These are phyloP conservation scores for Perognathus longimembris DNA, from an alignment of 2,113 vertebrate species.

Conservation along the genomic window DNA sequence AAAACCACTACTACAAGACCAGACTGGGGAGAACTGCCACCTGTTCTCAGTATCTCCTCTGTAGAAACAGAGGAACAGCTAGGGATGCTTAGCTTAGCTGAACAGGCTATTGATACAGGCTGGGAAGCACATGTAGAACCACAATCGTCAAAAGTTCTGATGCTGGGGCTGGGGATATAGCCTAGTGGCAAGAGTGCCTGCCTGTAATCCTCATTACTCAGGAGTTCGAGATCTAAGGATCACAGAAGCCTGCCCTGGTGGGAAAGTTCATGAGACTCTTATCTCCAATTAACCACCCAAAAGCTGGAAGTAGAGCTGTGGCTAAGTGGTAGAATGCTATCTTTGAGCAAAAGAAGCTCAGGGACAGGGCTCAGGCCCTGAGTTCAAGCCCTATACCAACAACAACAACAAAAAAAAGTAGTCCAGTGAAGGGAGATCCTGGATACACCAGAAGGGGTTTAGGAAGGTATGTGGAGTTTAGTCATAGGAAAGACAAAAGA, in stretches of 20 bases:
- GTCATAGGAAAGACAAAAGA: neutral
- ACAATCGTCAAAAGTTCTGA: neutral
- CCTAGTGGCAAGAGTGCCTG: too few species aligned
- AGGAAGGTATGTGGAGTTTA: constrained; percentile 12
- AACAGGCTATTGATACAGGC: neutral
- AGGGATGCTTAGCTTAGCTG: neutral
- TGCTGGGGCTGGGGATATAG: too few species aligned
- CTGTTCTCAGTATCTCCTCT: neutral
- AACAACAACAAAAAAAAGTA: neutral
- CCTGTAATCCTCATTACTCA: too few species aligned
- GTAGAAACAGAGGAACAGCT: constrained; percentile 22
- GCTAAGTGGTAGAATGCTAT: too few species aligned
- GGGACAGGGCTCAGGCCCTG: too few species aligned
- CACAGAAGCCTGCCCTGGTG: too few species aligned
- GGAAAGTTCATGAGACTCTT: too few species aligned
- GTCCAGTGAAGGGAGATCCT: neutral
- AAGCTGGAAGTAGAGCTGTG: too few species aligned
- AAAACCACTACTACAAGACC: neutral
- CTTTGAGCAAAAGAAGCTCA: too few species aligned
- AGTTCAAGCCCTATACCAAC: too few species aligned
- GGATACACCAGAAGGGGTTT: neutral
- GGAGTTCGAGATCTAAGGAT: too few species aligned
- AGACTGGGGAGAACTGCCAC: neutral
- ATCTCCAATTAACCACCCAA: too few species aligned
- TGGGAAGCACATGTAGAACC: neutral